Conservation (phyloP, 2,113 vertebrate species). For the Mesembrinibis cayennensis region DNA sequence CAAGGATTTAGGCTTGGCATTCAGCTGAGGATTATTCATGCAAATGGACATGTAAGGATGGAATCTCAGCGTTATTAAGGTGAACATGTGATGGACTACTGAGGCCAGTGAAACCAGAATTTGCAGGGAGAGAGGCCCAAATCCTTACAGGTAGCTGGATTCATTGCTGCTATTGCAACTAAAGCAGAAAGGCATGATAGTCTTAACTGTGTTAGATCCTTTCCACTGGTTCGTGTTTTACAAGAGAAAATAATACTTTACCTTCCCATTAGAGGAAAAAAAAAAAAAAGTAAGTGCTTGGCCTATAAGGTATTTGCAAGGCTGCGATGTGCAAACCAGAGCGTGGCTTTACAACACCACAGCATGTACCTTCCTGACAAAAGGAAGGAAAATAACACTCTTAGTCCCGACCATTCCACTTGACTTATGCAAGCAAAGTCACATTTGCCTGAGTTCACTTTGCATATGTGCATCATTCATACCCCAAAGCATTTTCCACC, state of each 20-base stretch:
- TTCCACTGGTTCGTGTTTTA: no score
- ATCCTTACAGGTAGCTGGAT: background rate
- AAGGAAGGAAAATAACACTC: background rate
- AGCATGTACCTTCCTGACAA: background rate
- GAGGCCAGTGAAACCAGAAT: no score
- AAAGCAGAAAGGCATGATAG: background rate
- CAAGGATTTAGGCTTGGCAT: background rate
- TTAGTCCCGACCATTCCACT: accelerated
- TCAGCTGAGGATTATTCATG: background rate
- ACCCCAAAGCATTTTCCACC: background rate
- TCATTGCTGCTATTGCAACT: background rate
- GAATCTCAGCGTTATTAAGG: background rate
- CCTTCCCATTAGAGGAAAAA: accelerated
- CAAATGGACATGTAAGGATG: accelerated
- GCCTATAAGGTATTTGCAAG: background rate
- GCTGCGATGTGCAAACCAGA: background rate
- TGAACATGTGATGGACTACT: accelerated
- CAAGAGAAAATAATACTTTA: background rate
- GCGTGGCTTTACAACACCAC: background rate
- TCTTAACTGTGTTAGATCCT: background rate
- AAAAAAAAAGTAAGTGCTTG: no score
- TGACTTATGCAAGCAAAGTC: accelerated
- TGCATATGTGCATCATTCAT: no score
- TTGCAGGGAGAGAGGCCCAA: background rate
- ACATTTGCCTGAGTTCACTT: accelerated